Evolutionary conservation across 2,113 vertebrate species (phyloP).

Genomic region (Xenopus borealis): DNA sequence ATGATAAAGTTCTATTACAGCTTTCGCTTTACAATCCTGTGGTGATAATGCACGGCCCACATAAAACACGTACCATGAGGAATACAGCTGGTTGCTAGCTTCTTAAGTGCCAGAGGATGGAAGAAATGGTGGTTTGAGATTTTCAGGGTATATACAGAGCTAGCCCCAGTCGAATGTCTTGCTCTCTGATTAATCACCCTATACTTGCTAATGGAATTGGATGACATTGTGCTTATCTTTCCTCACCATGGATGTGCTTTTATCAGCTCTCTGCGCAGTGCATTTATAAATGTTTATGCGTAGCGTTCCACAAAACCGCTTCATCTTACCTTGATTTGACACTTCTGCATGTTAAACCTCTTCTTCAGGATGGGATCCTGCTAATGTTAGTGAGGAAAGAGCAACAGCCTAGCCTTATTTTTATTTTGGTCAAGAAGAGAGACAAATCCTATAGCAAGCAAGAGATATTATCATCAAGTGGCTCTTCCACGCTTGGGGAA

Average conservation of each 20-base stretch:
- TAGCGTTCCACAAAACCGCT: constrained; percentile 13
- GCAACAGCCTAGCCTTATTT: neutral
- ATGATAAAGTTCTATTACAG: neutral
- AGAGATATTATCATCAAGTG: too few relatives aligned
- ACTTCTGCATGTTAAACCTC: constrained; percentile 31
- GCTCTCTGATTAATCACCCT: constrained; percentile 26
- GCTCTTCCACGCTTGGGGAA: too few relatives aligned
- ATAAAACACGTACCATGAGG: neutral
- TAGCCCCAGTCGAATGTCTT: too few relatives aligned
- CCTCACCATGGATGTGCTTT: constrained; percentile 40
- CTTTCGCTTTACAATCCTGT: neutral
- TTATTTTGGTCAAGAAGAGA: neutral
- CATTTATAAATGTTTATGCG: constrained; percentile 39
- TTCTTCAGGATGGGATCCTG: neutral
- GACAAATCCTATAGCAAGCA: too few relatives aligned
- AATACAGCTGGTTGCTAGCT: neutral
- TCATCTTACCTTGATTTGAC: constrained; percentile 45
- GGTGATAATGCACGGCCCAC: neutral
- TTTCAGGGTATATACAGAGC: neutral
- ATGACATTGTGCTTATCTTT: constrained; percentile 42
- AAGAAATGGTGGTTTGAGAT: neutral
- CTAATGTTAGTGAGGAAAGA: neutral
- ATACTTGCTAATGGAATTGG: constrained; percentile 39
- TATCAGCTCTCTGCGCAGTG: constrained; percentile 36
- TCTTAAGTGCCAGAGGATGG: neutral